Evolutionary conservation across 1,140 invertebrate species (phyloP).

Genomic region (Chymomyza costata): DNA sequence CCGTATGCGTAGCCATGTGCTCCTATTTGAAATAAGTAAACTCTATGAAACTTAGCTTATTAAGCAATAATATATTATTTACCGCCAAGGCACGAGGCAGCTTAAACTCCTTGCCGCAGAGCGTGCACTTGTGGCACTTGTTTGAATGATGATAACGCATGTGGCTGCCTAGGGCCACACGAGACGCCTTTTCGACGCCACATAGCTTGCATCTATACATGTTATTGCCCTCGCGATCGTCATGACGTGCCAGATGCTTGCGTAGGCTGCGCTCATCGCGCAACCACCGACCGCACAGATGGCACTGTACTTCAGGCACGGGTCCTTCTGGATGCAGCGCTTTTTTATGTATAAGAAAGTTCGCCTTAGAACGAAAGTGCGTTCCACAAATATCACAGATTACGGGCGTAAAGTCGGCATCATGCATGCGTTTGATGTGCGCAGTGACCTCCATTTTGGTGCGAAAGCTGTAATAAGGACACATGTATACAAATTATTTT

Average conservation of each 20-base stretch:
- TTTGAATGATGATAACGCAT: conserved; percentile 65
- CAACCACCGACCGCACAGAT: conserved; percentile 58
- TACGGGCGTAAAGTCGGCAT: conserved; percentile 50
- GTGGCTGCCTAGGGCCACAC: conserved; percentile 58
- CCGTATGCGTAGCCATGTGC: conserved; percentile 69
- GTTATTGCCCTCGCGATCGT: conserved; percentile 51
- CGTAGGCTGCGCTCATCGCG: conserved; percentile 62
- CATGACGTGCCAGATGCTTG: conserved; percentile 53
- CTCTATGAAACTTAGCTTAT: not conserved
- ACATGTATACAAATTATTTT: too few relatives aligned
- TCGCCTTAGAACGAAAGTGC: conserved; percentile 58
- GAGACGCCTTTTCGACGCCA: conserved; percentile 56
- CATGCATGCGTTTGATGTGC: conserved; percentile 57
- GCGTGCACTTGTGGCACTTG: conserved; percentile 54
- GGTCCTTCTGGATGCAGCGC: conserved; percentile 59
- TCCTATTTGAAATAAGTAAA: conserved; percentile 37
- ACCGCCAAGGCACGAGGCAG: conserved; percentile 45
- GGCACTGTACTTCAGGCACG: conserved; percentile 58
- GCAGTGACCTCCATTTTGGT: conserved; percentile 49
- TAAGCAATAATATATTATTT: conserved; percentile 13
- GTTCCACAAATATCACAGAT: conserved; percentile 65
- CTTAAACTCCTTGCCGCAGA: conserved; percentile 68
- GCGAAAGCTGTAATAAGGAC: conserved; percentile 36
- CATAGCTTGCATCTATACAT: conserved; percentile 58
- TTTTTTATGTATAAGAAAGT: conserved; percentile 61